A percentile compares a stretch with the other conserved stretches of the same genome.
Conservation (phyloP, 2,113 vertebrate species). For the Rhineura floridana region DNA sequence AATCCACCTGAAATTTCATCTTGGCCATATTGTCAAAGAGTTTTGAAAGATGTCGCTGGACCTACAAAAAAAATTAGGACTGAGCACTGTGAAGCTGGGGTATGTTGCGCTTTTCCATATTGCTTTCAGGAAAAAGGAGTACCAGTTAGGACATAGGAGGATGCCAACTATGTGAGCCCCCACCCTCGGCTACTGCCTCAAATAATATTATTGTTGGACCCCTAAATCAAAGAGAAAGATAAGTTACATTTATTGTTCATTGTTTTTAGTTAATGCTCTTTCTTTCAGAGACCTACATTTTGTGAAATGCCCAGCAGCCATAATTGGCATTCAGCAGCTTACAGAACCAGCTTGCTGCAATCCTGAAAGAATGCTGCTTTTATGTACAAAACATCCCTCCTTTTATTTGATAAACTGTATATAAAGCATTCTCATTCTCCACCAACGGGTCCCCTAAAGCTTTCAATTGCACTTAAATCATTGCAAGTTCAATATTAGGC, state of each 20-base stretch:
- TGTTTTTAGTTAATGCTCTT: neutral
- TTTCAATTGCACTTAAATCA: neutral
- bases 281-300: neutral
- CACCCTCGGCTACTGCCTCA: neutral
- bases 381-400: slow-evolving; percentile 13
- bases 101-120: neutral
- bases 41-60: slow-evolving; percentile 92
- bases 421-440: neutral
- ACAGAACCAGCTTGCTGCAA: neutral
- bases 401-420: neutral
- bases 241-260: neutral
- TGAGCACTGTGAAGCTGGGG: neutral
- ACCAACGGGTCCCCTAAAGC: neutral
- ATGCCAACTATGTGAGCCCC: neutral
- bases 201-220: neutral
- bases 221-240: neutral
- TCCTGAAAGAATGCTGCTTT: slow-evolving; percentile 14
- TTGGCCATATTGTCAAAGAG: slow-evolving; percentile 93
- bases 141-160: neutral
- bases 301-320: neutral
- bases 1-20: slow-evolving; percentile 84
- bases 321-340: neutral
- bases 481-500: slow-evolving; percentile 28
- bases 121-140: neutral
- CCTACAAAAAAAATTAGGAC: slow-evolving; percentile 70